These are phyloP conservation scores for Triplophysa siluroides DNA, from an alignment of 2,113 vertebrate species.

Conservation along the genomic window DNA sequence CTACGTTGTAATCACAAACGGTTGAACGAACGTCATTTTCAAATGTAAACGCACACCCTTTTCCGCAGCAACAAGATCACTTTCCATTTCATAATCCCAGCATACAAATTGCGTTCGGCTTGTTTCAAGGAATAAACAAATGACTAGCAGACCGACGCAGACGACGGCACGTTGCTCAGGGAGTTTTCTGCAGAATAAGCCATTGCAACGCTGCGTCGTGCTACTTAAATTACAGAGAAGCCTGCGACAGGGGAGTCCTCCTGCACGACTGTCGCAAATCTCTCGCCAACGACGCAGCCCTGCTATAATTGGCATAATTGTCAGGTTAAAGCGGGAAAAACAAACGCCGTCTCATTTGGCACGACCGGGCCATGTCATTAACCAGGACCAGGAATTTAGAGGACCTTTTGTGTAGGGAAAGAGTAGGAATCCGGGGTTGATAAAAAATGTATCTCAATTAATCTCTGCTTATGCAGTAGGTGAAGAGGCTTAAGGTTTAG, in stretches of 20 bases:
- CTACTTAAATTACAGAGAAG: slow-evolving; percentile 72
- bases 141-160: slow-evolving; percentile 47
- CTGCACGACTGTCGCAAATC: slow-evolving; percentile 61
- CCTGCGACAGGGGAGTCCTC: slow-evolving; percentile 64
- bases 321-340: slow-evolving; percentile 68
- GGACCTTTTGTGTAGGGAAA: slow-evolving; percentile 66
- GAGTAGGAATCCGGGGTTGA: slow-evolving; percentile 68
- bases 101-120: slow-evolving; percentile 59
- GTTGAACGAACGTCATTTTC: not conserved
- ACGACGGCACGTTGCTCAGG: slow-evolving; percentile 53
- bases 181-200: slow-evolving; percentile 58
- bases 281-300: slow-evolving; percentile 72
- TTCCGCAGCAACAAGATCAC: slow-evolving; percentile 31
- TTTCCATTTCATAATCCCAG: slow-evolving; percentile 46
- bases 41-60: not conserved
- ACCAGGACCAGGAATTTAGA: slow-evolving; percentile 69
- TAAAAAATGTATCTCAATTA: slow-evolving; percentile 80
- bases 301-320: slow-evolving; percentile 72
- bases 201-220: slow-evolving; percentile 54
- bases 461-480: slow-evolving; percentile 77
- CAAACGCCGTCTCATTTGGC: slow-evolving; percentile 64
- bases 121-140: slow-evolving; percentile 56
- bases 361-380: slow-evolving; percentile 67
- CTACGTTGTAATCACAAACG: not conserved
- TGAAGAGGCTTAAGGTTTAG: too few relatives aligned